Conservation (phyloP, 35 echinoderm and acorn worm genomes). For the Apostichopus parvimensis region DNA sequence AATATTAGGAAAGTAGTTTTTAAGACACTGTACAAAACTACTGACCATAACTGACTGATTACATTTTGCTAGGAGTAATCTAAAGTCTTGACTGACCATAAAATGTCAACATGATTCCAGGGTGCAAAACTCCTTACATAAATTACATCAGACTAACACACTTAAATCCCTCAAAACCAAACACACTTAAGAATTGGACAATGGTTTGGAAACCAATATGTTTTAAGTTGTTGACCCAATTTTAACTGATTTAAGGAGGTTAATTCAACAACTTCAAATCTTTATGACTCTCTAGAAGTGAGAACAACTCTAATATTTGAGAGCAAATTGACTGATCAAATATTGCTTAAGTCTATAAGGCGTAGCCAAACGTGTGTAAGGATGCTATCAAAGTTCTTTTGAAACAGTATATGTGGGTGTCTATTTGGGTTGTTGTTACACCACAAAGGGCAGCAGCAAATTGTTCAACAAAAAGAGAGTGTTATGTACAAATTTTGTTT, state of each 20-base stretch:
- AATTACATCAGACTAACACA: background rate
- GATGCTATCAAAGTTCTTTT: background rate
- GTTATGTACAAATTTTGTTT: background rate
- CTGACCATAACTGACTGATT: no score
- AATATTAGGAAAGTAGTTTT: no score
- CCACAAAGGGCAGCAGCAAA: background rate
- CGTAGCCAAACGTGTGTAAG: background rate
- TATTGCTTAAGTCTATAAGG: background rate
- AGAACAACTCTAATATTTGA: background rate
- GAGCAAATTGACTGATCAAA: background rate
- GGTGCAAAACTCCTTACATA: background rate
- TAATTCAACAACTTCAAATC: constrained; percentile 5
- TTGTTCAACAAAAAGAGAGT: background rate
- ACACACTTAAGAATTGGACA: background rate
- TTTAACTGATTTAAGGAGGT: background rate
- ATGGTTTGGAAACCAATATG: background rate
- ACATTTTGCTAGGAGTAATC: no score
- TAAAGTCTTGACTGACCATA: background rate
- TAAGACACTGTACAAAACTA: no score
- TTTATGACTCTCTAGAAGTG: background rate
- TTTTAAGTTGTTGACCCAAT: background rate
- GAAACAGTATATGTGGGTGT: background rate
- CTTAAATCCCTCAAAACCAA: background rate
- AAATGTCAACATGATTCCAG: background rate
- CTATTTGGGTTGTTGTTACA: background rate